Evolutionary conservation across 2,797 vertebrate genomes (phyloP).

Genomic region (Lacerta bilineata): DNA sequence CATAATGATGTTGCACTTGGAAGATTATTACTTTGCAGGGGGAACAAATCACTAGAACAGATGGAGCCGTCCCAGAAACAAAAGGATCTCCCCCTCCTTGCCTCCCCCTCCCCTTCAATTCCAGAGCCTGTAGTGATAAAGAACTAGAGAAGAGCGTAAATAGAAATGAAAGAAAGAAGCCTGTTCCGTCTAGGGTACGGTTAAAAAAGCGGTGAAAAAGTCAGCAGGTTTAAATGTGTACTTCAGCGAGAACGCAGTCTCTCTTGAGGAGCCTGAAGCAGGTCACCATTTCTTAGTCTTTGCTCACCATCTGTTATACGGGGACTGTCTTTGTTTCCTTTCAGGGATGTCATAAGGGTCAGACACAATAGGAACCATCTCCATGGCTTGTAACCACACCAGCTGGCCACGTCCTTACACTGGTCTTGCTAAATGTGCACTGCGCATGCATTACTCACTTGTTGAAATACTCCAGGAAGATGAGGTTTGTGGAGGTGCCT

Average conservation of each 20-base stretch:
- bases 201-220: neutral
- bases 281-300: too few species aligned
- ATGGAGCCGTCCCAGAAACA: neutral
- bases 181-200: neutral
- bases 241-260: neutral
- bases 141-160: neutral
- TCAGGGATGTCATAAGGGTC: neutral
- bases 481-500: slow-evolving; percentile 97
- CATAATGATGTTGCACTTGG: neutral
- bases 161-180: neutral
- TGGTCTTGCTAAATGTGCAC: neutral
- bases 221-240: neutral
- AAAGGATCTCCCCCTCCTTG: neutral
- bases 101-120: neutral
- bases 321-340: neutral
- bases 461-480: slow-evolving; percentile 98
- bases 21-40: slow-evolving; percentile 43
- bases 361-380: too few species aligned
- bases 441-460: slow-evolving; percentile 81
- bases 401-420: neutral
- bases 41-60: slow-evolving; percentile 28
- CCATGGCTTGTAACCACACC: neutral
- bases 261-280: too few species aligned
- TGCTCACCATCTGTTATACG: too few species aligned
- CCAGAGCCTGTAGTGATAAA: neutral